Evolutionary conservation across 2,797 vertebrate species (phyloP), one percentile per base, ranked within the genome.

Genomic region (Lithobates sylvaticus): DNA sequence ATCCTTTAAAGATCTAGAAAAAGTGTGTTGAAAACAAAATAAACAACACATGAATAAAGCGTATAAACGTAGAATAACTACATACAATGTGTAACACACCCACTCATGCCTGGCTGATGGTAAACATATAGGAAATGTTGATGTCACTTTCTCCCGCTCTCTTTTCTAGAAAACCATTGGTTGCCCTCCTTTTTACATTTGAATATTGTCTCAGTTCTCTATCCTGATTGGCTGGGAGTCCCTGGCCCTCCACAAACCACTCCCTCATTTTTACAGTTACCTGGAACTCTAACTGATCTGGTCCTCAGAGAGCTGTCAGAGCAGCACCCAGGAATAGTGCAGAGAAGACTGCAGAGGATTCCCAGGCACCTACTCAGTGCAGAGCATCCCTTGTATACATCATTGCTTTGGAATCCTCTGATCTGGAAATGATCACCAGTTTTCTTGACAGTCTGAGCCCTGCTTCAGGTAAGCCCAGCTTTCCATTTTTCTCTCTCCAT

Each of bases 341-440:
- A 47, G 44, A 15, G 44, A 13, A 47, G 13, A 13, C 44, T 47
- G 44, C 44, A 13, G 44, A 47, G 44, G 3, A 47, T 13, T 47
- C 3, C 15, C 15, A 13, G 44, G 10, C 12, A 13, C 15, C 44
- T 47, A 1, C 13, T 2, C 12, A 47, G 44, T 15, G 13, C 44
- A 47, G 44, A 47, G 2, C 50, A 3, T 18, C 3, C 50, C 16
- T 18, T 54, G 12, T 54, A 2, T 3, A 47, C 70, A 10, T 5
- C 70, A 42, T 44, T 50, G 7, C 26, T n/a, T 58, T 21, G 2
- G 44, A 72, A 34, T 3, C 21, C 26, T 61, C n/a, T 2, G 27
- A 54, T 58, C 36, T 68, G 76, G 78, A 81, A 26, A 81, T 71
- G 78, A 71, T 71, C 13, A 81, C 47, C 78, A n/a, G 27, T 44